A percentile compares a stretch with the other conserved stretches of the same genome.
Conservation (phyloP, 2,797 vertebrate genomes). For the Arvicola amphibius region DNA sequence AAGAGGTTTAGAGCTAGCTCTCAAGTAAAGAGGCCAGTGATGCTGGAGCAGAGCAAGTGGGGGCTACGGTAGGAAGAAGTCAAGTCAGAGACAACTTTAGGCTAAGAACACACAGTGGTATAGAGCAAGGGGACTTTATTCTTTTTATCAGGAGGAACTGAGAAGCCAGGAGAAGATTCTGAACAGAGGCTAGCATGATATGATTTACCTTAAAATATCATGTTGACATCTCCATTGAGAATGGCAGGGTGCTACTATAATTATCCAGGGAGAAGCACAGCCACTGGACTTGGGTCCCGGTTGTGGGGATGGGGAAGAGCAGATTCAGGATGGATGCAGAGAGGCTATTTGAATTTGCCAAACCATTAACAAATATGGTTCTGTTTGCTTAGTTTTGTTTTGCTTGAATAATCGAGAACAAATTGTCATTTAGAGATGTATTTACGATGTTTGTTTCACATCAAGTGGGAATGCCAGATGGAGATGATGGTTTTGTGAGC, state of each 20-base stretch:
- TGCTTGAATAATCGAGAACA: no score
- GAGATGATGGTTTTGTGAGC: not conserved
- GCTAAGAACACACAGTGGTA: not conserved
- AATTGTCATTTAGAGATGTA: not conserved
- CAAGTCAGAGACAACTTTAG: not conserved
- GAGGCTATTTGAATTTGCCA: not conserved
- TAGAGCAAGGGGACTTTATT: not conserved
- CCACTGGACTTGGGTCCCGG: fast-evolving
- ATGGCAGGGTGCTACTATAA: not conserved
- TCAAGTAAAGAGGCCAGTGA: not conserved
- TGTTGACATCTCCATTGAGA: not conserved
- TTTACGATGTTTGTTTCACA: not conserved
- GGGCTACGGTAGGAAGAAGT: not conserved
- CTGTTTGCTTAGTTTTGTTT: not conserved
- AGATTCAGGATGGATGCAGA: not conserved
- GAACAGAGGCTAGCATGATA: not conserved
- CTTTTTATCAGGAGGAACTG: not conserved
- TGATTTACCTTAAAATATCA: not conserved
- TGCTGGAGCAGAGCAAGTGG: no score
- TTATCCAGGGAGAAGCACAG: not conserved
- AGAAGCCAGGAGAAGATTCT: not conserved
- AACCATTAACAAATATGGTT: not conserved
- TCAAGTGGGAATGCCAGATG: no score
- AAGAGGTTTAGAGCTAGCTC: not conserved
- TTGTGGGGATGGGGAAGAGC: not conserved